Evolutionary conservation across 1,140 invertebrate genomes (phyloP).

Genomic region (Druon quercuslanigerum): DNA sequence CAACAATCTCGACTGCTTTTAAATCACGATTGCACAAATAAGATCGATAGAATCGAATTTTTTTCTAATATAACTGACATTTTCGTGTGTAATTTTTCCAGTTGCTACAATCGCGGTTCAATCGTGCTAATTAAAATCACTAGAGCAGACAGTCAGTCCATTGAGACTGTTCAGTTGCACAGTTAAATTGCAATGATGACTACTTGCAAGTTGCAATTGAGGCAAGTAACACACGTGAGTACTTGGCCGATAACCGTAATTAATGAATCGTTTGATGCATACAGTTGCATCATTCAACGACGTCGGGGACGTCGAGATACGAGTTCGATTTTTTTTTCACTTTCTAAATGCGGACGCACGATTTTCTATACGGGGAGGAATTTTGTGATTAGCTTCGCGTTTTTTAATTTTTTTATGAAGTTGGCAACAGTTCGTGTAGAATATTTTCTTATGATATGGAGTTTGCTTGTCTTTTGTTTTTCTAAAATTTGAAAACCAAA

Average conservation of each 20-base stretch:
- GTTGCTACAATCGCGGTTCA: background rate
- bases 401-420: slow-evolving; percentile 61
- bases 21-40: too few relatives aligned
- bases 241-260: background rate
- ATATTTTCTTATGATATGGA: too few relatives aligned
- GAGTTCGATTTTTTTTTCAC: slow-evolving; percentile 64
- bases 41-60: background rate
- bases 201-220: slow-evolving; percentile 15
- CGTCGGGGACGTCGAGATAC: slow-evolving; percentile 33
- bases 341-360: slow-evolving; percentile 65
- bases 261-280: slow-evolving; percentile 22
- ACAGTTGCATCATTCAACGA: slow-evolving; percentile 1
- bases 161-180: slow-evolving; percentile 5
- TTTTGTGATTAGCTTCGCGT: slow-evolving; percentile 65
- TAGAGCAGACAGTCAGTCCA: background rate
- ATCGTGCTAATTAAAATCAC: slow-evolving; percentile 13
- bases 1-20: too few relatives aligned
- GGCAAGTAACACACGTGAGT: background rate
- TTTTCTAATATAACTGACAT: background rate
- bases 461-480: too few relatives aligned
- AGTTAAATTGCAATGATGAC: slow-evolving; percentile 25
- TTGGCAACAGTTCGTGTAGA: slow-evolving; percentile 72
- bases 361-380: slow-evolving; percentile 58
- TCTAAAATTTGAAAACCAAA: too few relatives aligned
- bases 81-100: slow-evolving; percentile 12